Conservation (phyloP, 2,797 vertebrate genomes). For the Mionectes olivaceus region DNA sequence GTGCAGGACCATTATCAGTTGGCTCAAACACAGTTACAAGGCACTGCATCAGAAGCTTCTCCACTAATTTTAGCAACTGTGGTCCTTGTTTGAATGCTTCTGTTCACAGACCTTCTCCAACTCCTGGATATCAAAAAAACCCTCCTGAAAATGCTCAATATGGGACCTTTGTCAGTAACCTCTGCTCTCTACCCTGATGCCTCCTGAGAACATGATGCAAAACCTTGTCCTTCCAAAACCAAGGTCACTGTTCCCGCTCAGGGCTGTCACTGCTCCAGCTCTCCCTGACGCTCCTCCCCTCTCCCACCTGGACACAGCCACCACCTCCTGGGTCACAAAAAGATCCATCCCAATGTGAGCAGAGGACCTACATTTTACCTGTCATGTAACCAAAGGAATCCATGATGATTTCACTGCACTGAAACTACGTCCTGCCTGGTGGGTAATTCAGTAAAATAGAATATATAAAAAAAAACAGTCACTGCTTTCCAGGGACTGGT, state of each 20-base stretch:
- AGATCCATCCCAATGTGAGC: not conserved
- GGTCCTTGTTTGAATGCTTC: not conserved
- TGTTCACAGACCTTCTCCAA: not conserved
- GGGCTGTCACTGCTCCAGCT: not conserved
- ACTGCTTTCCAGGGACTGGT: not conserved
- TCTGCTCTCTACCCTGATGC: not conserved
- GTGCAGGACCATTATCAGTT: not conserved
- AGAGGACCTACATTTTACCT: not conserved
- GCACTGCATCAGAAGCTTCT: not conserved
- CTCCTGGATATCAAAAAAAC: not conserved
- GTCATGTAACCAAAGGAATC: not conserved
- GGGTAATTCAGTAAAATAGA: not conserved
- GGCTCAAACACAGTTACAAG: not conserved
- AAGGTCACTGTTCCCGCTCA: not conserved
- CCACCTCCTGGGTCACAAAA: not conserved
- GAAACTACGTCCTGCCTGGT: fast-evolving
- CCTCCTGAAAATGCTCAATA: not conserved
- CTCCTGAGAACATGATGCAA: not conserved
- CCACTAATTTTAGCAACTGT: not conserved
- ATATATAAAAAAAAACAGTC: not conserved
- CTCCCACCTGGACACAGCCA: not conserved
- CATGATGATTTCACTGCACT: not conserved
- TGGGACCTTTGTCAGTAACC: not conserved
- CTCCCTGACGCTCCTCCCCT: not conserved
- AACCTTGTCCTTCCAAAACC: not conserved